Base-by-base conservation (phyloP, 2,888 invertebrate species). In the Endotricha flammealis region DNA sequence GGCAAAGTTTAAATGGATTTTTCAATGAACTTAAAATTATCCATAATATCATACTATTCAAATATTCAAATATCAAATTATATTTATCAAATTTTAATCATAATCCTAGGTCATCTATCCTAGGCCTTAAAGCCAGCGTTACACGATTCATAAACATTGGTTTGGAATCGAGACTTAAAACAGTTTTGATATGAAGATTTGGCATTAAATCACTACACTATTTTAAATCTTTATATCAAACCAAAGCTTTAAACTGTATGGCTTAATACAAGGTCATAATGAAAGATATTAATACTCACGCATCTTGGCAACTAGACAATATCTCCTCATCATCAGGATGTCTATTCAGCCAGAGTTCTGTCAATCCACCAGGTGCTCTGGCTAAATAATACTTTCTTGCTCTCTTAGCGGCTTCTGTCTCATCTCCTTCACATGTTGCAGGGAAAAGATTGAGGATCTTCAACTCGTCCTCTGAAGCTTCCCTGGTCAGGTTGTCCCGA, bases 271-370 rank as follows among this genome's bases (percentile, higher is more conserved):
- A 4, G 20, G 4, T 17, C 7, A 17, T 6, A 17, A 7, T 22
- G 9, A 9, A 10, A n/a, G 32, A 27, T n/a, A n/a, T n/a, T n/a
- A n/a, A 12, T 23, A 74, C 85, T 71, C 38, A 85, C 85, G 73
- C 75, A 63, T 85, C 85, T 48, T 86, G 85, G 52, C 85, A 85
- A 44, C 83, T 86, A 0, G 85, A 83, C 4, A 86, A 48, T 17
- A 85, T 78, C 32, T 86, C 83, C 11, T 85, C 86, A 38, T 78
- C 81, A 51, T 86, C 86, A 0, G 86, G 85, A 12, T 72, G 63
- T 25, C 86, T 54, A 12, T 69, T 76, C 10, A 81, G 85, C 82
- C 85, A 86, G 6, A 86, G 44, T 4, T 80, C 78, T 0, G 72
- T 67, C 31, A 77, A 36, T 0, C 85, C 86, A 1, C 78, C 78